Base-by-base conservation (phyloP, 2,113 vertebrate genomes). In the Piaya cayana region DNA sequence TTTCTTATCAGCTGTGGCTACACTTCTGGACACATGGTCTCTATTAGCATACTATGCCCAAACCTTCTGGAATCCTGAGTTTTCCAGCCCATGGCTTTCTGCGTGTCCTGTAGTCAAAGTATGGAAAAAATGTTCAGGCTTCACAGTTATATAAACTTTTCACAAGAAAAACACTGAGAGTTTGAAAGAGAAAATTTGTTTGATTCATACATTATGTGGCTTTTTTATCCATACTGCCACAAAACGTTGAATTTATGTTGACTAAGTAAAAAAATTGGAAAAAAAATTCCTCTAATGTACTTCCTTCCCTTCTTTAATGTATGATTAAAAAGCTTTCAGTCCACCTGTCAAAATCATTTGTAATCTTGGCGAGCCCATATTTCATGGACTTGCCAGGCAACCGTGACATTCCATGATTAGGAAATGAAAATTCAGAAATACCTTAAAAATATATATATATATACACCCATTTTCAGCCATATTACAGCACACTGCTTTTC, bases 171-270 rank as follows among this genome's bases (percentile, higher is more conserved):
- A 11, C 5, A 6, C 10, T 12, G 47, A 36, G 4, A n/a, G 11
- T 79, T 80, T 88, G 27, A 79, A 90, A 79, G 36, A 47, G 8
- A 32, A 62, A 29, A 34, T 42, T 3, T 72, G 34, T 67, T 81
- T 81, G 32, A 63, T 74, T 69, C 47, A 63, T 29, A n/a, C 2
- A 76, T 30, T 87, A 20, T 37, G 77, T 22, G 29, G 21, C 14
- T 37, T 86, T 94, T 90, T 92, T 86, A 87, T 82, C 88, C 50
- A 72, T 39, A 65, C 34, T 63, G 63, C 32, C 64, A 69, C 29
- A 88, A 88, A 42, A 2, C 11, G 53, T 6, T 53, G 19, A 64
- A 87, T 85, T 87, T 75, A 39, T 50, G 21, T 14, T 71, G n/a
- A 72, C 21, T 37, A 56, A 67, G 60, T 55, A 63, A 85, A 91